Percentiles rank a stretch among this genome's conserved stretches.
These are phyloP conservation scores for Ammodytes dubius DNA, from an alignment of 2,113 vertebrate species.

Conservation along the genomic window DNA sequence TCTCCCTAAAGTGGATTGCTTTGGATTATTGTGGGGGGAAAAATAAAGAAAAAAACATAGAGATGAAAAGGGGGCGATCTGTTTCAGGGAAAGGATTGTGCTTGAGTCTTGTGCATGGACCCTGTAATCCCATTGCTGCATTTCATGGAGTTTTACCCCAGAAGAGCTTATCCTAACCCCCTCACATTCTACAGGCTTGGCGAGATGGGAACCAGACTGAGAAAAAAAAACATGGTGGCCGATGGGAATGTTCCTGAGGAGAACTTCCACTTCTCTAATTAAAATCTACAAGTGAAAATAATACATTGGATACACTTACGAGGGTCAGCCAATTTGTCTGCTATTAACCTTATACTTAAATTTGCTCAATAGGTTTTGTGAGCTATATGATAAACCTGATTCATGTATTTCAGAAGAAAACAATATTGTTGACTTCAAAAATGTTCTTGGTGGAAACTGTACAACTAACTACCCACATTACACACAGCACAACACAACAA, in stretches of 20 bases:
- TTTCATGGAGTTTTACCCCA: conserved; percentile 90
- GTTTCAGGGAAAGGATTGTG: conserved; percentile 74
- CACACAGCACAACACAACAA: too few species aligned
- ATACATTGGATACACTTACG: background rate
- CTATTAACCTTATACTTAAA: background rate
- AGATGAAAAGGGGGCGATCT: conserved; percentile 60
- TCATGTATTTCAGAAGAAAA: background rate
- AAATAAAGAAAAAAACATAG: conserved; percentile 44
- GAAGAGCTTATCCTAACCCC: conserved; percentile 77
- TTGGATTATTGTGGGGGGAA: background rate
- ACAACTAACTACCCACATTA: too few species aligned
- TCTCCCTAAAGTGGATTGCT: too few species aligned
- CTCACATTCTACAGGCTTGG: conserved; percentile 52
- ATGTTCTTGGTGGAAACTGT: too few species aligned
- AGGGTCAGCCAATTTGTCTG: background rate
- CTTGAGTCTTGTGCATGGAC: conserved; percentile 82
- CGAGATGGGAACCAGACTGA: conserved; percentile 63
- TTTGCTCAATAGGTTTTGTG: background rate
- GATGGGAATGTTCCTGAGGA: conserved; percentile 57
- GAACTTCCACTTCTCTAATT: conserved; percentile 26
- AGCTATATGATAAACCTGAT: background rate
- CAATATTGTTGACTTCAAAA: background rate
- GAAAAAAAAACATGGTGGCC: conserved; percentile 24
- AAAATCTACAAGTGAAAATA: conserved; percentile 5
- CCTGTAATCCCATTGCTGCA: conserved; percentile 88